Percentiles rank a stretch among this genome's conserved stretches.
Conservation (phyloP, 2,797 vertebrate genomes). For the Melopsittacus undulatus region DNA sequence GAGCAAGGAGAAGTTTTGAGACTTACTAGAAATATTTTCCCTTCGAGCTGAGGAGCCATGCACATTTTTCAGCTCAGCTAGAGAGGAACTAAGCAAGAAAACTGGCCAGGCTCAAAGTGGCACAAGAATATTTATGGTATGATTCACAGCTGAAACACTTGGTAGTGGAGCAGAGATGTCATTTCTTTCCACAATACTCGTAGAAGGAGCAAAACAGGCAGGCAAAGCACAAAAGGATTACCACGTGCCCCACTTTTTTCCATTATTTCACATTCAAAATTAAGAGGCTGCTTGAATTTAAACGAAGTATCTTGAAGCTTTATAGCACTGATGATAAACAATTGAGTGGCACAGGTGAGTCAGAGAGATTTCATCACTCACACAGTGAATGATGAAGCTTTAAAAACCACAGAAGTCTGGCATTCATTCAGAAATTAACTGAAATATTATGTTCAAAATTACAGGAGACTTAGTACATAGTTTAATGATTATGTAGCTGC, state of each 20-base stretch:
- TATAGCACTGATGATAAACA: background rate
- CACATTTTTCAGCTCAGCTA: background rate
- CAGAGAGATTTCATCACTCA: background rate
- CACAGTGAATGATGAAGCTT: background rate
- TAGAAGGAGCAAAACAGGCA: background rate
- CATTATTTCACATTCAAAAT: background rate
- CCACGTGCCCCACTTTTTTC: background rate
- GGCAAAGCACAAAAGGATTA: background rate
- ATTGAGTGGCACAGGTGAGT: background rate
- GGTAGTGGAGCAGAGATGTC: background rate
- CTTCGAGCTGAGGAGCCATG: background rate
- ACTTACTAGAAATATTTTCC: background rate
- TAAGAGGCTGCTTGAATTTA: background rate
- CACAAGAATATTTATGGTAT: background rate
- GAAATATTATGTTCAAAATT: background rate
- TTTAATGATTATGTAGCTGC: background rate
- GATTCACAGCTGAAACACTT: background rate
- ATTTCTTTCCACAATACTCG: background rate
- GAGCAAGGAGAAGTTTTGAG: background rate
- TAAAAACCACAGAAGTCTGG: background rate
- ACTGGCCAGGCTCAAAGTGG: background rate
- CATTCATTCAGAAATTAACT: background rate
- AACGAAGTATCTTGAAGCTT: background rate
- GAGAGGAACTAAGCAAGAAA: background rate
- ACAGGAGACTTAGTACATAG: background rate